Base-by-base conservation (phyloP, 2,888 invertebrate genomes). In the Epinotia nisella region DNA sequence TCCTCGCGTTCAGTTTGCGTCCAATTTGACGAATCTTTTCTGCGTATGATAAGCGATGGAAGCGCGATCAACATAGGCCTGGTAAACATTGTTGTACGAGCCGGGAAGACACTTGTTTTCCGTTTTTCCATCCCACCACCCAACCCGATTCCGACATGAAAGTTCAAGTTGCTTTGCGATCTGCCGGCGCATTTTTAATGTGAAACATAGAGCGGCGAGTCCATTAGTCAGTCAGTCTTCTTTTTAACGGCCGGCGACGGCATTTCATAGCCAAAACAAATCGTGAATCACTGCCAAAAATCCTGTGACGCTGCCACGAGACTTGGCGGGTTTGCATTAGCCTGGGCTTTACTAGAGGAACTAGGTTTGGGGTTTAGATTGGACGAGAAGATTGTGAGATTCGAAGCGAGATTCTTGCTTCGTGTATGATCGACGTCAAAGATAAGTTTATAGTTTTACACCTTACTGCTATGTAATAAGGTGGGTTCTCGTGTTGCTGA, bases 271-370 rank as follows among this genome's bases (percentile, higher is more conserved):
- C 91, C 93, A 93, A 93, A 93, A 92, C 91, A 93, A 93, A 93
- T 92, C 86, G 87, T 90, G 91, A 90, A 87, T 89, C 92, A 90
- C 87, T 93, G 93, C 93, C 93, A 93, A 91, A 85, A 87, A 81
- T 79, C 80, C 81, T 80, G 81, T 77, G 70, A 75, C 75, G 76
- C 62, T 70, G 70, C 74, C 74, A 59, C 66, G 71, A 70, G 65
- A 70, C 68, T 69, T 65, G 60, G 71, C 74, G 76, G 67, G 68
- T 70, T 71, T 70, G 74, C 77, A 78, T 75, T 75, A 75, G 74
- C 70, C 64, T 66, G 58, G 70, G 55, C 56, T 67, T 9, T 56
- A 69, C 72, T 69, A 66, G 5, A 51, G 62, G 61, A 62, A 15
- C 17, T 29, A 11, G 19, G 3, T 56, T 62, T 19, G 1, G 4